Conservation (phyloP, 2,113 vertebrate genomes). For the Bettongia penicillata region DNA sequence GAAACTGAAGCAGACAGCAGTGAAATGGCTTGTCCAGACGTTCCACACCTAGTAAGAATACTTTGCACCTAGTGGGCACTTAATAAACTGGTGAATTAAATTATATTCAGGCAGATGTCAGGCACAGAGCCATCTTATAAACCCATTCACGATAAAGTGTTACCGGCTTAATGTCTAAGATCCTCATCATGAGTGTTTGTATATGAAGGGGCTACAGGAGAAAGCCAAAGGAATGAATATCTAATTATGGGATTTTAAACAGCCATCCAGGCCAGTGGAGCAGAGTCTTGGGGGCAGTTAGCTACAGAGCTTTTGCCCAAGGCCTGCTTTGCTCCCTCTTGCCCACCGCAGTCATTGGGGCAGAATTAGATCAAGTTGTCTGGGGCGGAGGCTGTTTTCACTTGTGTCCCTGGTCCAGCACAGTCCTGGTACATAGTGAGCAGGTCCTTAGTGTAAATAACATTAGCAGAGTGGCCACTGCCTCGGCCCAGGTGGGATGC, state of each 20-base stretch:
- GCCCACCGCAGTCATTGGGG: not conserved
- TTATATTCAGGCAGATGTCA: not conserved
- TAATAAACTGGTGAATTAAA: not conserved
- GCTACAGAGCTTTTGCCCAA: too few species aligned
- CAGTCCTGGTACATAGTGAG: not conserved
- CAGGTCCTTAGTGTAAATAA: not conserved
- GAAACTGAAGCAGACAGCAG: too few species aligned
- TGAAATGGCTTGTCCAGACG: too few species aligned
- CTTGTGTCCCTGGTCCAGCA: too few species aligned
- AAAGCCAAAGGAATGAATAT: too few species aligned
- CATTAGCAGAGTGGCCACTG: not conserved
- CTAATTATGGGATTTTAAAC: too few species aligned
- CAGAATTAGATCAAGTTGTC: not conserved
- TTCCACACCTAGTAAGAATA: not conserved
- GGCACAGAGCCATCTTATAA: not conserved
- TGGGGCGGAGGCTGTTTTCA: not conserved
- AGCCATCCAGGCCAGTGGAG: not conserved
- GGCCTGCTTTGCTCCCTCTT: too few species aligned
- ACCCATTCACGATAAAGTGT: not conserved
- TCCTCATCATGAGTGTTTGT: not conserved
- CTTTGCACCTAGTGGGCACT: not conserved
- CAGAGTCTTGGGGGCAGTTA: not conserved
- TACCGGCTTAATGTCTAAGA: not conserved
- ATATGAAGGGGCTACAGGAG: too few species aligned
- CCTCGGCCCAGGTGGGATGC: too few species aligned